phyloP scores from a whole-genome alignment of 2,113 vertebrate genomes.

The Cynoglossus semilaevis region DNA sequence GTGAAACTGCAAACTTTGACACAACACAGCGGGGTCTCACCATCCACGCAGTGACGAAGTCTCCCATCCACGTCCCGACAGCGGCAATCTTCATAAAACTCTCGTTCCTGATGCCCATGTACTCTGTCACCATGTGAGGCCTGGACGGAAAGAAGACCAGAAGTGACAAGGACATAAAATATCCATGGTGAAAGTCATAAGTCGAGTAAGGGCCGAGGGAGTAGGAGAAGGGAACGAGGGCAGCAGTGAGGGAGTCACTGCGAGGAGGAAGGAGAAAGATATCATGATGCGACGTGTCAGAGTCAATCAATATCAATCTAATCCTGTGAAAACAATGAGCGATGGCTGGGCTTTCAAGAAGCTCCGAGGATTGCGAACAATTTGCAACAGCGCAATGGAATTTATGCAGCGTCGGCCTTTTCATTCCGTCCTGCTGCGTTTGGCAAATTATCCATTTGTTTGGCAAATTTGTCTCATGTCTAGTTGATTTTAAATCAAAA shows the following conservation, averaged over 20 bases:
- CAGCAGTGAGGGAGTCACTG: constrained; percentile 10
- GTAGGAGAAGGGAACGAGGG: constrained; percentile 18
- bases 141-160: constrained; percentile 67
- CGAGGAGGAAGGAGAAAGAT: constrained; percentile 42
- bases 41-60: constrained; percentile 99
- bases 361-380: constrained; percentile 45
- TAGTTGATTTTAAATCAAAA: constrained; percentile 41
- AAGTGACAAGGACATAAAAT: constrained; percentile 33
- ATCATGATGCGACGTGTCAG: constrained; percentile 60
- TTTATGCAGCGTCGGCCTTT: constrained; percentile 31
- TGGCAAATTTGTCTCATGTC: constrained; percentile 56
- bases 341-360: constrained; percentile 39
- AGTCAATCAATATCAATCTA: constrained; percentile 65
- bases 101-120: constrained; percentile 98
- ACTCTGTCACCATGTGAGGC: constrained; percentile 92
- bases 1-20: background rate
- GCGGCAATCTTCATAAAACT: constrained; percentile 98
- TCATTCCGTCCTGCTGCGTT: constrained; percentile 42
- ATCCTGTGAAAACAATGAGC: constrained; percentile 52
- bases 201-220: constrained; percentile 12
- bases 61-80: constrained; percentile 98
- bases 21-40: constrained; percentile 73
- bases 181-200: constrained; percentile 13
- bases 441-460: constrained; percentile 59
- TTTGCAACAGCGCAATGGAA: constrained; percentile 35